Evolutionary conservation across 2,113 vertebrate genomes (phyloP), one percentile per base, ranked within the genome.

Genomic region (Maylandia zebra): DNA sequence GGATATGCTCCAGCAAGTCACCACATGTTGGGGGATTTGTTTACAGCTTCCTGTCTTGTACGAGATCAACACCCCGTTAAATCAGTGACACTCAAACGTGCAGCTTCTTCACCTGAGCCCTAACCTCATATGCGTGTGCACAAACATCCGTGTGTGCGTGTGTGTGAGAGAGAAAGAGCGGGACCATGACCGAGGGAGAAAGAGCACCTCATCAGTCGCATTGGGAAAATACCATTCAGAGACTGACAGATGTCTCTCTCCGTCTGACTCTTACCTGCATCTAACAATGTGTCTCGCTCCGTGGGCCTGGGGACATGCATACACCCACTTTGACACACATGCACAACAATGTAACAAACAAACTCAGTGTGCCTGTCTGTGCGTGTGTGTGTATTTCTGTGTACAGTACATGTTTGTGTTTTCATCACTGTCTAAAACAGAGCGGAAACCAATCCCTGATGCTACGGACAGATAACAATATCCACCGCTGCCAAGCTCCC

Each of bases 361-460:
- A 83, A 32, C 32, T 43, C 43, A 6, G 57, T 32, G 17, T 30
- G 55, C n/a, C 5, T 48, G 56, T 83, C 8, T 76, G 53, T 76
- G 88, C 80, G 80, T 11, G 56, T 82, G 24, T 84, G 83, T 55
- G 56, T 82, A 10, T 89, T 64, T 90, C 17, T 83, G 86, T 83
- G 83, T 83, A 71, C 57, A 74, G 71, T 56, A 34, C 66, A 85
- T 82, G 64, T 90, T 61, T 90, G 45, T 83, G 83, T 90, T 89
- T 87, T 86, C 81, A 86, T 88, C 76, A 50, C 78, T 22, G 59
- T 84, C 81, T 84, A 81, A 91, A 88, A 91, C 56, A 9, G 81
- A 90, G 89, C 86, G 91, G 94, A 95, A 95, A 94, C 93, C 95
- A 85, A 95, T 94, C 95, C 94, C 92, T 95, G 95, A 96, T 95